Percentiles rank a stretch among this genome's conserved stretches.
Conservation (phyloP, 1,140 invertebrate genomes). For the Drosophila bocqueti region DNA sequence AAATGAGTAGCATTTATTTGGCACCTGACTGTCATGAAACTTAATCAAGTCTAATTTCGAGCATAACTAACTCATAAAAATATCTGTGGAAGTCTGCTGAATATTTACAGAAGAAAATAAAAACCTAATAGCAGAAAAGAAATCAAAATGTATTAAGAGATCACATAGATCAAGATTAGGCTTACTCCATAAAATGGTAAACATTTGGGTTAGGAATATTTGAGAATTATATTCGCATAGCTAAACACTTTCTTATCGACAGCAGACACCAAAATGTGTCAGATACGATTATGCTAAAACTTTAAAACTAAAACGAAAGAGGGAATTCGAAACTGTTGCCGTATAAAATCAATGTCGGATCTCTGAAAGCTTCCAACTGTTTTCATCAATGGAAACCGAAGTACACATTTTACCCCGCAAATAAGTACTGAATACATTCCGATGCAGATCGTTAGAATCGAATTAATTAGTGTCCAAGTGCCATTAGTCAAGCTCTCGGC, state of each 20-base stretch:
- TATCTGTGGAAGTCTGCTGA: neutral
- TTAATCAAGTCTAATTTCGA: neutral
- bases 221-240: neutral
- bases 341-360: neutral
- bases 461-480: slow-evolving; percentile 24
- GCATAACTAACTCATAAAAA: neutral
- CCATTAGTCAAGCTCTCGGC: slow-evolving; percentile 45
- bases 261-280: slow-evolving; percentile 9
- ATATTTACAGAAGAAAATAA: neutral
- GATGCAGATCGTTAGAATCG: slow-evolving; percentile 12
- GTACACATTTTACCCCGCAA: slow-evolving; percentile 16
- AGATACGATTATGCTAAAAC: slow-evolving; percentile 2
- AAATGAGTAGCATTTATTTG: slow-evolving; percentile 2
- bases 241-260: slow-evolving; percentile 2
- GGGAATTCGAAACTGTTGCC: neutral
- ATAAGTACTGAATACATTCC: slow-evolving; percentile 12
- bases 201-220: slow-evolving; percentile 21
- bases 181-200: slow-evolving; percentile 7
- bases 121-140: neutral
- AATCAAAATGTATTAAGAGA: slow-evolving; percentile 17
- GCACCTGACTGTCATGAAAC: slow-evolving; percentile 6
- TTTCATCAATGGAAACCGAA: slow-evolving; percentile 11
- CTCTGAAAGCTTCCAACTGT: neutral
- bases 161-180: slow-evolving; percentile 42
- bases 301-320: neutral